Conservation (phyloP, 2,113 vertebrate species). For the Polypterus senegalus region DNA sequence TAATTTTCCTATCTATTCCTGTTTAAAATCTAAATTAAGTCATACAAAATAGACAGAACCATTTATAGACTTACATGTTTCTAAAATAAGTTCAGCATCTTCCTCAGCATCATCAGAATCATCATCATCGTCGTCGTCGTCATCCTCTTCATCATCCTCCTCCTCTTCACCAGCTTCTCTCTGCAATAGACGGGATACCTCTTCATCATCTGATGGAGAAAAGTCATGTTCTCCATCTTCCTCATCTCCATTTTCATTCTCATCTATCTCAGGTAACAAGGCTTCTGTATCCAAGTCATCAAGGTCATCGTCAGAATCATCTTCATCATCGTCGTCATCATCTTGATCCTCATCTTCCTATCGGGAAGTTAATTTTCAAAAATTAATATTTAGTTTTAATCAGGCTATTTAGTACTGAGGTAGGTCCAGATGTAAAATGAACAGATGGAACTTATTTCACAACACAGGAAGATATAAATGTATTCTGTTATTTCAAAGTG, state of each 20-base stretch:
- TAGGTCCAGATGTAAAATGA: no score
- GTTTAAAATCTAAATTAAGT: no score
- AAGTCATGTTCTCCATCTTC: constrained; percentile 84
- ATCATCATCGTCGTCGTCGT: constrained; percentile 44
- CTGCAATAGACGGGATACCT: constrained; percentile 75
- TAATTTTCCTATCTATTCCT: no score
- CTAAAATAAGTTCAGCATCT: constrained; percentile 79
- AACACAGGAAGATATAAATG: no score
- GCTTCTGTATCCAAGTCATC: constrained; percentile 82
- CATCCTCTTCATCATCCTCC: constrained; percentile 72
- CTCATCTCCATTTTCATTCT: constrained; percentile 51
- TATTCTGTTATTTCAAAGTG: no score
- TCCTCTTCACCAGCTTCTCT: constrained; percentile 77
- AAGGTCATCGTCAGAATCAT: constrained; percentile 80
- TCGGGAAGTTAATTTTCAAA: no score
- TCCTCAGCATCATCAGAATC: constrained; percentile 55
- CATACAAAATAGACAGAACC: no score
- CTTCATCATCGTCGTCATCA: constrained; percentile 81
- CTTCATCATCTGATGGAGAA: constrained; percentile 82
- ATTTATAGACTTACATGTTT: constrained; percentile 67
- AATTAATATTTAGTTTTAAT: no score
- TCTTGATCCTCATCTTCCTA: constrained; percentile 79
- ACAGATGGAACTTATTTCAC: no score
- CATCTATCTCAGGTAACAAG: constrained; percentile 76
- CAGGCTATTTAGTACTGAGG: no score